Evolutionary conservation across 2,113 vertebrate genomes (phyloP), one percentile per base, ranked within the genome.

Genomic region (Turdus rufiventris): DNA sequence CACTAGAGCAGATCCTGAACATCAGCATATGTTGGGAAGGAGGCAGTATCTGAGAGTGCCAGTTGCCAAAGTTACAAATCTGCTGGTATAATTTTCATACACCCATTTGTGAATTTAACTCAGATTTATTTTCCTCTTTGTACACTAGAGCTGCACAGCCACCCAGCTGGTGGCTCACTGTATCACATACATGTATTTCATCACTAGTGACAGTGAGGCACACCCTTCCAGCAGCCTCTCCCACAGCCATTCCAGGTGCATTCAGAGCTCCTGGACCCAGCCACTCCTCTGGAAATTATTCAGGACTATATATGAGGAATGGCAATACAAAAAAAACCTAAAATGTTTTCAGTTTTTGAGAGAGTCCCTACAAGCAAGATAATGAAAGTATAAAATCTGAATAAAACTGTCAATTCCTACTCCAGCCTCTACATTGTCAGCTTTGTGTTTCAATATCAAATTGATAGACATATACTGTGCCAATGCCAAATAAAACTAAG

Each of bases 111-210:
- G 11, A 7, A 1, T 10, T 50, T 75, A 19, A 50, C 14, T 62
- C n/a, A 10, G 48, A 51, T 72, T 53, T 88, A 25, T 65, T 73
- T 91, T 66, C 57, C n/a, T 18, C 16, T 56, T 40, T 3, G 0
- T 71, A 16, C 61, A 40, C 12, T 11, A 43, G 19, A 68, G 33
- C 50, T 72, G 24, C 28, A 31, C 14, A 5, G 6, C 16, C 47
- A 26, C 21, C 4, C 43, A 82, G 14, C 29, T 14, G 8, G 34
- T 38, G 26, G 23, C 17, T 28, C 0, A 0, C 42, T 29, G 3
- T 33, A 12, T 10, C 14, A 10, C 26, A 25, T 7, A 2, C 12
- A 31, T 0, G 0, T 19, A 51, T 79, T 78, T 79, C 58, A 45
- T 15, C 43, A 42, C 24, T 67, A 54, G 18, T 0, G 3, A 15